Base-by-base conservation (phyloP, 2,797 vertebrate genomes). In the Buceros bicornis region DNA sequence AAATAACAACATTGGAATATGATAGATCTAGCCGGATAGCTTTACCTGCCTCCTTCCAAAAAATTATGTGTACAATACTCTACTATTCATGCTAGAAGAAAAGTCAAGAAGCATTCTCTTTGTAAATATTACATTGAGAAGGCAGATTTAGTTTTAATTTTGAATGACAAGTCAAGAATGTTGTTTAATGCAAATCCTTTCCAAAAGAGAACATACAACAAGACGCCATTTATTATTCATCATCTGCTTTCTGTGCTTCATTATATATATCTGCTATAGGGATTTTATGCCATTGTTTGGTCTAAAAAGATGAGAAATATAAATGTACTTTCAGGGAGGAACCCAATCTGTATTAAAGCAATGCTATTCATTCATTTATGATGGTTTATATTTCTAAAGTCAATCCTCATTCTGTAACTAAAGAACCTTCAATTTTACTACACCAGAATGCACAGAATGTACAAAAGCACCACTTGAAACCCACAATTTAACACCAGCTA, bases 81-180 rank as follows among this genome's bases (percentile, higher is more conserved):
- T 67, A 37, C 69, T 95, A 62, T 53, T 91, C 58, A 88, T 25
- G 56, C 8, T 69, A 51, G 21, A 93, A 92, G 28, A 85, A 90
- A 82, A 87, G 5, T 26, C 53, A 90, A 82, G 82, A 91, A 88
- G 13, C 65, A 91, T 95, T 96, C 65, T 82, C 91, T 96, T 93
- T 90, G 95, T 93, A 94, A 96, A 96, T 96, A 96, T 91, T 95
- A 95, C 89, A 96, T 92, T 93, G 93, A 82, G 76, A 94, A 95
- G 65, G 48, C 61, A 94, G 85, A 90, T 91, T 93, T 96, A 69
- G 50, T 87, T 97, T 96, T 95, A 95, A 96, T 96, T 97, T 96
- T 97, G 95, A 96, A 96, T 96, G 93, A 92, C 87, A 96, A 96
- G 65, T 76, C 61, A 90, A 88, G 89, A 93, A 83, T 62, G 64